These are phyloP conservation scores for Pelosia muscerda DNA, from an alignment of 2,888 invertebrate genomes.

Conservation along the genomic window DNA sequence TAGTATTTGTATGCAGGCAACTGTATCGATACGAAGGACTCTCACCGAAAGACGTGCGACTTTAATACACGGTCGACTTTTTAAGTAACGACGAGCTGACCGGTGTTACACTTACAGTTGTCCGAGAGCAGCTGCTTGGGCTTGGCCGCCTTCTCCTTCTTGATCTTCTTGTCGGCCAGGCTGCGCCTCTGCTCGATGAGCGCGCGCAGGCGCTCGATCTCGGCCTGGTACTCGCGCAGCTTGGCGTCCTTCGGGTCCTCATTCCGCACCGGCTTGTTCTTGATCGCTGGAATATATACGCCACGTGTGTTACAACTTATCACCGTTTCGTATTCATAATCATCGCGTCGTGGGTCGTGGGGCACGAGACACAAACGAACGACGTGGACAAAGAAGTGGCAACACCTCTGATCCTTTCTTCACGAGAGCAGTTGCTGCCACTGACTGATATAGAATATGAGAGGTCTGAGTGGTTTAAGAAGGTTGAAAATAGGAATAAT, in stretches of 20 bases:
- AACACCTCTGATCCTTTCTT: no score
- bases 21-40: neutral
- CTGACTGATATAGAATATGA: no score
- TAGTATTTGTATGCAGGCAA: neutral
- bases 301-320: neutral
- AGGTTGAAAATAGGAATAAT: no score
- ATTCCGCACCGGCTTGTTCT: slow-evolving; percentile 99
- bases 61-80: no score
- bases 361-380: no score
- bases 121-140: slow-evolving; percentile 29
- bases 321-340: no score
- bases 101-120: slow-evolving; percentile 47
- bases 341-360: no score
- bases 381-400: no score
- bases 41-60: no score
- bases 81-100: no score
- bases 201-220: slow-evolving; percentile 92
- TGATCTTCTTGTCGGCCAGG: slow-evolving; percentile 60
- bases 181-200: slow-evolving; percentile 76
- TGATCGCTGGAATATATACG: slow-evolving; percentile 89
- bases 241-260: slow-evolving; percentile 99
- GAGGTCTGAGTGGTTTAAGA: no score
- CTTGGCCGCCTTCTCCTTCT: slow-evolving; percentile 36
- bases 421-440: no score
- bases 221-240: slow-evolving; percentile 97